Percentiles rank a stretch among this genome's conserved stretches.
phyloP scores from a whole-genome alignment of 2,113 vertebrate species.

The Axis porcinus region DNA sequence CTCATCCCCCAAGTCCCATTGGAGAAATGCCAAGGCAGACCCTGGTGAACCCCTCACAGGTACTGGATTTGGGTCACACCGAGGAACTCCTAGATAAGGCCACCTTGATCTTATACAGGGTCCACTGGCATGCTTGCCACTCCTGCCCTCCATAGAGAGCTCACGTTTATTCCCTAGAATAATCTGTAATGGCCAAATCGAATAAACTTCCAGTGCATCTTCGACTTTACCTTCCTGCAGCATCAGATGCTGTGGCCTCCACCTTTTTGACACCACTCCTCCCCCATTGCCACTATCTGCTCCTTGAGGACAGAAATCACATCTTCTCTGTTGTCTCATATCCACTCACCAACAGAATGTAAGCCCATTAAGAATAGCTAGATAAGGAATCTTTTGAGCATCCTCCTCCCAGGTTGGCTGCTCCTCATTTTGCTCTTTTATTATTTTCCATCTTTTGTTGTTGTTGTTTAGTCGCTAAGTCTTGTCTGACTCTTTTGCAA shows the following conservation, averaged over 20 bases:
- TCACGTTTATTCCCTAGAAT: neutral
- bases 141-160: neutral
- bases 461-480: neutral
- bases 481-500: neutral
- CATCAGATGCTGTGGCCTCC: no score
- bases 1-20: no score
- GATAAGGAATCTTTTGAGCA: neutral
- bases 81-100: neutral
- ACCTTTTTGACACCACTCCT: neutral
- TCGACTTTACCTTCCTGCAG: neutral
- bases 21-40: neutral
- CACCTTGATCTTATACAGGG: neutral
- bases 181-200: neutral
- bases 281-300: no score
- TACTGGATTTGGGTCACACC: no score
- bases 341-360: neutral
- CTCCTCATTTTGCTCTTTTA: neutral
- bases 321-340: neutral
- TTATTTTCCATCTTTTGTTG: neutral
- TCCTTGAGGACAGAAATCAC: neutral
- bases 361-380: neutral
- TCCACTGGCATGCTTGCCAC: neutral
- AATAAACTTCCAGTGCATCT: neutral
- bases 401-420: accelerated
- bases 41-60: neutral